A percentile compares a stretch with the other conserved stretches of the same genome.
Conservation (phyloP, 30 jellyfish, hydroid and myxozoan genomes). For the Morbakka virulenta region DNA sequence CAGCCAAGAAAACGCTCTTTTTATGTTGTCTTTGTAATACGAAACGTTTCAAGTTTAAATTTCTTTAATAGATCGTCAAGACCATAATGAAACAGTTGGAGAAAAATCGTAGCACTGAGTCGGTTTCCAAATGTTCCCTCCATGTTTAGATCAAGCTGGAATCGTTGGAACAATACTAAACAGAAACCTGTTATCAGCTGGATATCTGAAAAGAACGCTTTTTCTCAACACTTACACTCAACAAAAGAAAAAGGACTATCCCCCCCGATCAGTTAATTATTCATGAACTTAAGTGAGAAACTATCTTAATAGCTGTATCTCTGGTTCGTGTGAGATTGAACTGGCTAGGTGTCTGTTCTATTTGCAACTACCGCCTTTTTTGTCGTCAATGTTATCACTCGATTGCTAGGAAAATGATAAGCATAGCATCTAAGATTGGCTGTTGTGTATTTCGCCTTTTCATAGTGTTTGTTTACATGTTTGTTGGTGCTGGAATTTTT, state of each 20-base stretch:
- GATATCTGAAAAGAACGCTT: neutral
- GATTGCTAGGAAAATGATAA: neutral
- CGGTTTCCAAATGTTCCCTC: neutral
- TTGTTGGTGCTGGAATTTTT: slow-evolving; percentile 71
- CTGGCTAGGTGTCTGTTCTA: neutral
- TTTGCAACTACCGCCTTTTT: neutral
- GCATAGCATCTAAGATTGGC: neutral
- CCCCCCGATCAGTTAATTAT: neutral
- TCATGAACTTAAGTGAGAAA: neutral
- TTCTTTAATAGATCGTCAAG: too few relatives aligned
- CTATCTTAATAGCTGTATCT: neutral
- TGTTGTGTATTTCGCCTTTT: slow-evolving; percentile 38
- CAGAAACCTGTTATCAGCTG: neutral
- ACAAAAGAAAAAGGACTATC: neutral
- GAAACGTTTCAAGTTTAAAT: too few relatives aligned
- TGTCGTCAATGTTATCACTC: too few relatives aligned
- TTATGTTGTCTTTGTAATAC: too few relatives aligned
- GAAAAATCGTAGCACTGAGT: neutral
- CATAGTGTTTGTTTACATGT: slow-evolving; percentile 41
- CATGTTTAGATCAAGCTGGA: neutral
- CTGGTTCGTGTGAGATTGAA: neutral
- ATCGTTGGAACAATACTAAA: neutral
- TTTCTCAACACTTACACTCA: neutral
- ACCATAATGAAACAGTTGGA: neutral
- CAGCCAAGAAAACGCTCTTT: too few relatives aligned